phyloP scores from a whole-genome alignment of 2,888 invertebrate genomes.

The Trichopoda pennipes region DNA sequence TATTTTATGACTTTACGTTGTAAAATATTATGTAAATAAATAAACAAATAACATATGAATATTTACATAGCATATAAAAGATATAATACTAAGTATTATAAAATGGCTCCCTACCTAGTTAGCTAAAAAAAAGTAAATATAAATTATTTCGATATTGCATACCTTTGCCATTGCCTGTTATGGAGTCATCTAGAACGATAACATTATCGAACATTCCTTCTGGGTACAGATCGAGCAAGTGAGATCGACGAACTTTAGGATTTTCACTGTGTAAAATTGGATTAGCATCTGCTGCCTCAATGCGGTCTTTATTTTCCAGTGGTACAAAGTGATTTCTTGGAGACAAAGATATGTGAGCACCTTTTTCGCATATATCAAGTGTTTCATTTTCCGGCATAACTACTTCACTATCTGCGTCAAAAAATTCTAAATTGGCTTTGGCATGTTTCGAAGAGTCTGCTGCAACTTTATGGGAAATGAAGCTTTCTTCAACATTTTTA shows the following conservation, averaged over 20 bases:
- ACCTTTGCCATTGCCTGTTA: conserved; percentile 71
- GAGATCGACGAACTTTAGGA: conserved; percentile 80
- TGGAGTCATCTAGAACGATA: conserved; percentile 31
- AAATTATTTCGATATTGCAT: conserved; percentile 10
- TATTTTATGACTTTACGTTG: too few relatives aligned
- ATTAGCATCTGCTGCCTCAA: not conserved
- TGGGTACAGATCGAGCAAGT: conserved; percentile 83
- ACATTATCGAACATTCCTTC: conserved; percentile 73
- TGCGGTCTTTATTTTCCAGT: not conserved
- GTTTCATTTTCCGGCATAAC: not conserved
- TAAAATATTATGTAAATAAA: too few relatives aligned
- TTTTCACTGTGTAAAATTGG: conserved; percentile 59
- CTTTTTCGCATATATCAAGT: not conserved
- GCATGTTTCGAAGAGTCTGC: not conserved
- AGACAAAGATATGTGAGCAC: not conserved
- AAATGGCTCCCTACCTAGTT: too few relatives aligned
- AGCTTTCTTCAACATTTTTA: conserved; percentile 3
- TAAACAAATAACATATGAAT: too few relatives aligned
- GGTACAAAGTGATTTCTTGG: not conserved
- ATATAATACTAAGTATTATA: too few relatives aligned
- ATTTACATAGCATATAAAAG: too few relatives aligned
- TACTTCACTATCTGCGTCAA: conserved; percentile 64
- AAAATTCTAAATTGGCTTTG: conserved; percentile 14
- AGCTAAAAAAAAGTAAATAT: too few relatives aligned
- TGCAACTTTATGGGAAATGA: not conserved